phyloP scores from a whole-genome alignment of 2,797 vertebrate genomes.

The Dallia pectoralis region DNA sequence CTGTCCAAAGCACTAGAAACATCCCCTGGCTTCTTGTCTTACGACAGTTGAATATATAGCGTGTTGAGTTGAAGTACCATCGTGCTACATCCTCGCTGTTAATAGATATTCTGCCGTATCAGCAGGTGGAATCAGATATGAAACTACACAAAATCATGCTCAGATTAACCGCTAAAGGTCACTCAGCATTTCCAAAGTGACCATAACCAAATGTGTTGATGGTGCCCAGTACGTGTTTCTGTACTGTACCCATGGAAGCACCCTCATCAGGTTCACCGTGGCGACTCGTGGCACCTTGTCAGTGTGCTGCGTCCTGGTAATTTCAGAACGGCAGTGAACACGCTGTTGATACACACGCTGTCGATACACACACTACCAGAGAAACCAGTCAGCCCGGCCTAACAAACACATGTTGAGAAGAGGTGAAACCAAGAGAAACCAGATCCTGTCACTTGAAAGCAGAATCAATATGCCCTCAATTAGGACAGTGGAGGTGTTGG shows the following conservation, averaged over 20 bases:
- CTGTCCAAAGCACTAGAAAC: background rate
- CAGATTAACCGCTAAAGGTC: background rate
- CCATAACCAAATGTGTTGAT: background rate
- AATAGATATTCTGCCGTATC: background rate
- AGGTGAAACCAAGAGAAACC: constrained; percentile 1
- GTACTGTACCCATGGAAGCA: background rate
- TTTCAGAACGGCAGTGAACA: background rate
- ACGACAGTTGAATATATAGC: background rate
- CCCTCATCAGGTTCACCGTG: background rate
- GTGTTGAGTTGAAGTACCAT: background rate
- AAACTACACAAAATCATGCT: background rate
- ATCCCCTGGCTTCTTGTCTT: background rate
- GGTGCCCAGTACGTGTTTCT: background rate
- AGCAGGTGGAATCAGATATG: background rate
- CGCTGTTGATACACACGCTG: background rate
- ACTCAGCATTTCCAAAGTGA: background rate
- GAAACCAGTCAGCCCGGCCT: background rate
- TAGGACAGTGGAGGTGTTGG: background rate
- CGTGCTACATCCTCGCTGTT: background rate
- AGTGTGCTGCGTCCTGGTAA: background rate
- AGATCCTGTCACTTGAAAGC: constrained; percentile 12
- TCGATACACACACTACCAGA: background rate
- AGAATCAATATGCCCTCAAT: constrained; percentile 31
- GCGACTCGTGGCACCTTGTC: background rate
- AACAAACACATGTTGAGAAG: constrained; percentile 13